Evolutionary conservation across 2,888 invertebrate genomes (phyloP).

Genomic region (Leptarthrus brevirostris): DNA sequence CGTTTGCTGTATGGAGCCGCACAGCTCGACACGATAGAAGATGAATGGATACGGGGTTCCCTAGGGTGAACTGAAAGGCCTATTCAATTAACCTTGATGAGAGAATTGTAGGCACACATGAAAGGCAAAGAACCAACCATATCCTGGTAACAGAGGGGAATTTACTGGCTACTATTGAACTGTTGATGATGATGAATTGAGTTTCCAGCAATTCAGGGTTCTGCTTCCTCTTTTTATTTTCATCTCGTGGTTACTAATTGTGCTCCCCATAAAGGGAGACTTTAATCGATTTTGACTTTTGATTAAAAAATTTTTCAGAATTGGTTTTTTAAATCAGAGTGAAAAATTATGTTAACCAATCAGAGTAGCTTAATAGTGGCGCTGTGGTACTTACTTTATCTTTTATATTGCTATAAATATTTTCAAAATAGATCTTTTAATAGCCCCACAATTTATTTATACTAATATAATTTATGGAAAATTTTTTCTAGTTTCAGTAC

Average conservation of each 20-base stretch:
- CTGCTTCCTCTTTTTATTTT: slow-evolving; percentile 51
- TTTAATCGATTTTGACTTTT: slow-evolving; percentile 49
- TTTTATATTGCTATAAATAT: no score
- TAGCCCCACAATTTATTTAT: no score
- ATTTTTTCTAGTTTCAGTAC: no score
- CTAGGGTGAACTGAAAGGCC: slow-evolving; percentile 50
- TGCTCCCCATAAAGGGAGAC: slow-evolving; percentile 50
- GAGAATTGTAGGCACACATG: slow-evolving; percentile 50
- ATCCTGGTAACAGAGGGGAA: not conserved
- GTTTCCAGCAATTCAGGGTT: slow-evolving; percentile 50
- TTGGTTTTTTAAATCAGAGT: slow-evolving; percentile 29
- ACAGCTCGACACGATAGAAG: slow-evolving; percentile 35
- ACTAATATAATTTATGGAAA: no score
- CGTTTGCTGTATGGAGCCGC: not conserved
- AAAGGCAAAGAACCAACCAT: slow-evolving; percentile 39
- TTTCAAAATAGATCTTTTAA: no score
- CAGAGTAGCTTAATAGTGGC: no score
- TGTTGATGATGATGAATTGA: slow-evolving; percentile 53
- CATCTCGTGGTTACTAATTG: slow-evolving; percentile 52
- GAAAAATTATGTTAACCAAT: slow-evolving; percentile 3
- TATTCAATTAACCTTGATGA: slow-evolving; percentile 53
- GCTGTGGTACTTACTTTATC: no score
- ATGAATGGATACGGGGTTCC: slow-evolving; percentile 46
- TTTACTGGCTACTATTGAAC: slow-evolving; percentile 25
- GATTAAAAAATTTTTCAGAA: slow-evolving; percentile 44